Conservation (phyloP, 1,140 invertebrate genomes). For the Drosophila nikananu region DNA sequence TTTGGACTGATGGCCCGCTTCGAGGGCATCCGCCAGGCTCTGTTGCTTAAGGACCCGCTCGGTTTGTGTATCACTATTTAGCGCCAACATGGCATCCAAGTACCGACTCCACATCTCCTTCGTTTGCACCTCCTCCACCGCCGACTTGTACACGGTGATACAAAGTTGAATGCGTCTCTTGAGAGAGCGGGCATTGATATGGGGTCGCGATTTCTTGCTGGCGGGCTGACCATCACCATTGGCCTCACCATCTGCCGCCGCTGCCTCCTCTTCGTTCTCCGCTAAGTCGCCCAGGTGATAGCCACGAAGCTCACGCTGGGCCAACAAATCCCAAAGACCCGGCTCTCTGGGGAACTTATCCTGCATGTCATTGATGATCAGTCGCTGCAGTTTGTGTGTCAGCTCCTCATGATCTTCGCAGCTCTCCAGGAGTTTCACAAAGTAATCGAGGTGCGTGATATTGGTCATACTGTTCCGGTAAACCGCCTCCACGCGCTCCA, state of each 20-base stretch:
- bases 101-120: slow-evolving; percentile 65
- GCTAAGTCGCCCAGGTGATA: slow-evolving; percentile 63
- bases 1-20: slow-evolving; percentile 66
- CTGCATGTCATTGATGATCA: slow-evolving; percentile 73
- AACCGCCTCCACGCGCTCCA: slow-evolving; percentile 69
- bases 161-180: slow-evolving; percentile 70
- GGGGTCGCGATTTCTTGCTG: slow-evolving; percentile 38
- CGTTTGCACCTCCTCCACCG: slow-evolving; percentile 64
- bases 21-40: slow-evolving; percentile 65
- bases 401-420: slow-evolving; percentile 66
- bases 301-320: slow-evolving; percentile 75
- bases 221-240: slow-evolving; percentile 23
- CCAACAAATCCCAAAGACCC: slow-evolving; percentile 70
- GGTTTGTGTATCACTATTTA: slow-evolving; percentile 60
- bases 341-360: slow-evolving; percentile 67
- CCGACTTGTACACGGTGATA: slow-evolving; percentile 69
- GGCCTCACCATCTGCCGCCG: background rate
- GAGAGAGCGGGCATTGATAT: slow-evolving; percentile 35
- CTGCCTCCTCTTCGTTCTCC: slow-evolving; percentile 27
- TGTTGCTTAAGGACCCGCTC: slow-evolving; percentile 58
- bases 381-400: slow-evolving; percentile 61
- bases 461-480: slow-evolving; percentile 71
- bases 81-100: slow-evolving; percentile 70
- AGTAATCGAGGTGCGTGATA: slow-evolving; percentile 68
- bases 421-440: slow-evolving; percentile 63